Percentiles rank a stretch among this genome's conserved stretches.
Conservation (phyloP, 2,797 vertebrate genomes). For the Lateolabrax maculatus region DNA sequence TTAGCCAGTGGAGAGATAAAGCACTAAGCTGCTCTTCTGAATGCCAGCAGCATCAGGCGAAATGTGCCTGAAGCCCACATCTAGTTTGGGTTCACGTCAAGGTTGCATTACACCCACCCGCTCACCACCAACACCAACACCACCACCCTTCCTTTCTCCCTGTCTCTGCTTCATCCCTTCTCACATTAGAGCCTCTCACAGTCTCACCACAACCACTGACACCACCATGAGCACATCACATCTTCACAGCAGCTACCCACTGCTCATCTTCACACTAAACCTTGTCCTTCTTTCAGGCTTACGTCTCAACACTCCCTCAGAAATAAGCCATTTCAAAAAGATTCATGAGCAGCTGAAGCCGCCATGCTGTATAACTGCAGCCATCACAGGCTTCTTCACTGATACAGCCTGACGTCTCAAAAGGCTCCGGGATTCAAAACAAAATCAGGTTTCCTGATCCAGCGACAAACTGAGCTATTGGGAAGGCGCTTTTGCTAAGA, state of each 20-base stretch:
- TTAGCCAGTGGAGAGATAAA: slow-evolving; percentile 58
- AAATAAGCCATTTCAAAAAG: slow-evolving; percentile 86
- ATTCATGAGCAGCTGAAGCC: slow-evolving; percentile 79
- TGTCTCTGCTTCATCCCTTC: slow-evolving; percentile 77
- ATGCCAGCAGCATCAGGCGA: slow-evolving; percentile 68
- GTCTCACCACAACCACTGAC: slow-evolving; percentile 75
- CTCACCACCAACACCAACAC: slow-evolving; percentile 54
- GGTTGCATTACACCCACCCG: slow-evolving; percentile 74
- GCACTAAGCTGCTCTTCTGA: slow-evolving; percentile 73
- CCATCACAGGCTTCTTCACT: slow-evolving; percentile 78
- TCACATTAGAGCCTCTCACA: slow-evolving; percentile 84
- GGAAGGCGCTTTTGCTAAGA: slow-evolving; percentile 84
- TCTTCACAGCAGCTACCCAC: slow-evolving; percentile 73
- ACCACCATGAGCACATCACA: slow-evolving; percentile 75
- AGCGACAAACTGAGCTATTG: slow-evolving; percentile 81
- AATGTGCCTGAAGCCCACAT: slow-evolving; percentile 73
- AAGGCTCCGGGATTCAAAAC: slow-evolving; percentile 83
- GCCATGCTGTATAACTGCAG: slow-evolving; percentile 77
- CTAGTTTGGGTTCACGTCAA: slow-evolving; percentile 80
- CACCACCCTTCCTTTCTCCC: slow-evolving; percentile 55
- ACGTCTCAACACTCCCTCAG: slow-evolving; percentile 81
- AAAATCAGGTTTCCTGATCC: slow-evolving; percentile 86
- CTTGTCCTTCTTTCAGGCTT: slow-evolving; percentile 87
- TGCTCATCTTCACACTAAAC: slow-evolving; percentile 84
- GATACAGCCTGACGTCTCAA: slow-evolving; percentile 83